Evolutionary conservation across 1,140 invertebrate genomes (phyloP).

Genomic region (Bombus turneri): DNA sequence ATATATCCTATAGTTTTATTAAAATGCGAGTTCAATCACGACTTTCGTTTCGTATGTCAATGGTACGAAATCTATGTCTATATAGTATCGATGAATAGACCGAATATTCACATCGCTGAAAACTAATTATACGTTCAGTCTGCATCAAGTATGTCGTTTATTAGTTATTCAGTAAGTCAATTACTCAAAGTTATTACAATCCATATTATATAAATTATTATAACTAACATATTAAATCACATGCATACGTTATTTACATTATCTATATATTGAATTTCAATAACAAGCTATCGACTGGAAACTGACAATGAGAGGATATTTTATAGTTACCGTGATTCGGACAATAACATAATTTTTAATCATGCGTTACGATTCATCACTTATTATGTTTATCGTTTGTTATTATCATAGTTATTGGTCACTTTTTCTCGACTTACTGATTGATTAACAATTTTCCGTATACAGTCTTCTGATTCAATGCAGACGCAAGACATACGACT

Average conservation of each 20-base stretch:
- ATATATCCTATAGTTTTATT: conserved; percentile 36
- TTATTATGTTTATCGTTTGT: not conserved
- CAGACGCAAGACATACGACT: conserved; percentile 37
- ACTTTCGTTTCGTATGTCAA: conserved; percentile 4
- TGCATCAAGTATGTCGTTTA: conserved; percentile 24
- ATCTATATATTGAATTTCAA: conserved; percentile 7
- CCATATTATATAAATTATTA: conserved; percentile 6
- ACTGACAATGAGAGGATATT: not conserved
- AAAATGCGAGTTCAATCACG: conserved; percentile 34
- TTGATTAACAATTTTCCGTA: conserved; percentile 10
- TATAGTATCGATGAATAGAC: conserved; percentile 4
- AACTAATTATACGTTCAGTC: conserved; percentile 38
- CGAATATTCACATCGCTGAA: conserved; percentile 9
- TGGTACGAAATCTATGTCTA: conserved; percentile 29
- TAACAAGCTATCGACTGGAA: not conserved
- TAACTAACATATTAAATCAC: conserved; percentile 13
- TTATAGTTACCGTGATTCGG: not conserved
- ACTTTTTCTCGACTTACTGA: conserved; percentile 28
- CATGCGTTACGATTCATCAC: not conserved
- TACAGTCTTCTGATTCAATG: conserved; percentile 26
- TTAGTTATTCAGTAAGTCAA: conserved; percentile 28
- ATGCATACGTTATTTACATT: not conserved
- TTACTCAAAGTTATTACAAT: not conserved
- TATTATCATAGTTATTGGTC: conserved; percentile 16
- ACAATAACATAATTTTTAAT: not conserved